Base-by-base conservation (phyloP, 2,888 invertebrate genomes). In the Coecobrya sp. region DNA sequence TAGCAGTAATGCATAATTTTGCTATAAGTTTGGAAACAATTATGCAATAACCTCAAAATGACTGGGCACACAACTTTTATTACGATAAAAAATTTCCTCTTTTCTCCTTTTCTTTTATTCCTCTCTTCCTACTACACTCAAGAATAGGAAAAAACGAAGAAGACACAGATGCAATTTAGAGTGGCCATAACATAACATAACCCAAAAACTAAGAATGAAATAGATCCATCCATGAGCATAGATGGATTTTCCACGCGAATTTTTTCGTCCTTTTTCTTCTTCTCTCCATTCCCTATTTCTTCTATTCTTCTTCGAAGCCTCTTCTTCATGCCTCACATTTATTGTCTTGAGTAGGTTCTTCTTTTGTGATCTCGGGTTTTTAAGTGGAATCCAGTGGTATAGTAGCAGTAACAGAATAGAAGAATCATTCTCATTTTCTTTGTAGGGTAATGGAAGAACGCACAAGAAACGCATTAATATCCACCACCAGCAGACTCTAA, bases 1-100 rank as follows among this genome's bases (percentile, higher is more conserved):
- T 70, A 85, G 89, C 89, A 59, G 68, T 90, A 90, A 90, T 90
- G 89, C 89, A 90, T 90, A 90, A 90, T 90, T 90, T 90, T 84
- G 84, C 84, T 73, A 90, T 90, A 85, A 85, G 89, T 90, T 90
- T 90, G 59, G 73, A 90, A 90, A 90, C 89, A 90, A 90, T 90
- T 90, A 90, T 89, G 89, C 89, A 89, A 89, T 89, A 89, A 84
- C 89, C 84, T 89, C 89, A 89, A 82, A 89, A 89, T 84, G 89
- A 89, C 82, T 89, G 89, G 89, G 89, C 82, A 70, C 55, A 82
- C 68, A 90, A 90, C 85, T 90, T 90, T 90, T 90, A 84, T 85
- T 90, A 49, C 89, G 45, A 89, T 89, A 84, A 85, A 85, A 85
- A 84, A n/a, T 13, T 49, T 49, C 13, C 19, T 76, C 76, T 19